Evolutionary conservation across 2,888 invertebrate species (phyloP), one percentile per base, ranked within the genome.

Genomic region (Ophion costatus): DNA sequence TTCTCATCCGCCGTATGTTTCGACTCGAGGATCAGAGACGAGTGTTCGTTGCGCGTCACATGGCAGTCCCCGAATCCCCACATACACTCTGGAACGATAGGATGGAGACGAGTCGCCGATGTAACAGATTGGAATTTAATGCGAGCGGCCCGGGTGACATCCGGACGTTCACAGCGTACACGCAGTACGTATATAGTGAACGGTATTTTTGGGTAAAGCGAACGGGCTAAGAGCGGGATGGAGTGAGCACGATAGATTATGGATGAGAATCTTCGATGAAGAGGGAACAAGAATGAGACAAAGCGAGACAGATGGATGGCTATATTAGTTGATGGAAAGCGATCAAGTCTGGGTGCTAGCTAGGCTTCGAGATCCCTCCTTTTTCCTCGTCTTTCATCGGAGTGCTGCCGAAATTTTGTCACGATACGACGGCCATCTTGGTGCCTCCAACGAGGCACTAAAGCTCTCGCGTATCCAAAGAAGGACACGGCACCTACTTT

Each of bases 41-140:
- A 66, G 63, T n/a, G n/a, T n/a, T n/a, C n/a, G n/a, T 29, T 51
- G 64, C 70, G 77, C 76, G 85, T 69, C 85, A 85, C 78, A 85
- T 83, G 83, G 83, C 29, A 77, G 73, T 69, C 14, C 73, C 78
- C 76, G 75, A 86, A 87, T 86, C 59, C 51, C 73, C 78, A 79
- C 66, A 79, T 71, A 69, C 42, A 82, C 69, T 75, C 29, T 80
- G 33, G 70, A 75, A 81, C 74, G 83, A 71, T 79, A 64, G 78
- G 56, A 71, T 14, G 66, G 71, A 83, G 77, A 70, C 88, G 88
- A 88, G 89, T 89, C 90, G 90, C 90, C 90, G 91, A 90, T 90
- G 91, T 92, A 91, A 92, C 93, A 92, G 92, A 93, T 93, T 93
- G 91, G 92, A 93, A 92, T 93, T 93, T 93, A 92, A 93, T 93